Evolutionary conservation across 2,797 vertebrate genomes (phyloP).

Genomic region (Anomalospiza imberbis): DNA sequence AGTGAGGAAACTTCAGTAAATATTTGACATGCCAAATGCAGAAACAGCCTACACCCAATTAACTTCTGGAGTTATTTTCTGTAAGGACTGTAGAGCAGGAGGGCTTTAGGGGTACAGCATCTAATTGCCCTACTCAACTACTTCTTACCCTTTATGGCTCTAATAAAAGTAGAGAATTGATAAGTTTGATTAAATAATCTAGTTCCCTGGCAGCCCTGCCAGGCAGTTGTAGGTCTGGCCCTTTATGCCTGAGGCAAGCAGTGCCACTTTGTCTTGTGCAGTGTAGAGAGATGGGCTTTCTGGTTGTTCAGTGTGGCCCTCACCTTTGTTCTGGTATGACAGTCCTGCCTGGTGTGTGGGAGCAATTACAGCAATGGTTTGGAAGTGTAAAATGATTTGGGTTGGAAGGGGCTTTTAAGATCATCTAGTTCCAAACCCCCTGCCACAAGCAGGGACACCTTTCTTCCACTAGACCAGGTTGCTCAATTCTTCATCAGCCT

Average conservation of each 20-base stretch:
- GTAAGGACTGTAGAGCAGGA: background rate
- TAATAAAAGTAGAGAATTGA: background rate
- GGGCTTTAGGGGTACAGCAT: background rate
- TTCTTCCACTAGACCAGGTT: background rate
- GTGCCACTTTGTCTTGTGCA: background rate
- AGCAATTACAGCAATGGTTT: background rate
- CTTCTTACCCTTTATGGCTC: background rate
- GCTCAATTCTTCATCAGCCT: background rate
- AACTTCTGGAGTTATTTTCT: background rate
- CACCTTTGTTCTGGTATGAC: background rate
- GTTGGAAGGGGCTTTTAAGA: background rate
- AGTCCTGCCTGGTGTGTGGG: background rate
- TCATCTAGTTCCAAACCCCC: fast-evolving
- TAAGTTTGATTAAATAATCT: background rate
- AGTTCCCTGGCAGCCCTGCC: background rate
- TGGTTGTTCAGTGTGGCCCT: background rate
- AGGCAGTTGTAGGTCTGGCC: background rate
- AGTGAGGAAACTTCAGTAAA: background rate
- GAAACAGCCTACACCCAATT: background rate
- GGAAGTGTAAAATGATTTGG: background rate
- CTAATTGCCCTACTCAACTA: background rate
- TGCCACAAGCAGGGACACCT: background rate
- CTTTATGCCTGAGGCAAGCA: background rate
- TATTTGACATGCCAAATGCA: background rate
- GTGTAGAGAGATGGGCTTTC: background rate